These are phyloP conservation scores for Phalacrocorax brasilianus DNA, from an alignment of 2,113 vertebrate genomes.

Conservation along the genomic window DNA sequence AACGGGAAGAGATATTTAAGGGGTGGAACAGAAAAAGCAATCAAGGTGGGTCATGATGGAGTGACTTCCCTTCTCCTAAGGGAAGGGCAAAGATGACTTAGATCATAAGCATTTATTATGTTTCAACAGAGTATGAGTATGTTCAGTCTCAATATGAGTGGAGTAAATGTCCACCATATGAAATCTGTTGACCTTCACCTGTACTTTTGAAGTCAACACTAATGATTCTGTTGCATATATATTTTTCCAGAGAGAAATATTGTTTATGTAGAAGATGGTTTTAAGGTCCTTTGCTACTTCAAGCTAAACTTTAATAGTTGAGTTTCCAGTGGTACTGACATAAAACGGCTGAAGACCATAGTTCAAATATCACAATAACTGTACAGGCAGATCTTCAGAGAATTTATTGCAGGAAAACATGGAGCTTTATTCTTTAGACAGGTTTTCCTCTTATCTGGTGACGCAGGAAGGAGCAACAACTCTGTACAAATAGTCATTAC, in stretches of 20 bases:
- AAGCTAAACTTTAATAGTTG: not conserved
- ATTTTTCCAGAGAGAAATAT: not conserved
- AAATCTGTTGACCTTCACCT: not conserved
- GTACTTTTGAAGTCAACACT: not conserved
- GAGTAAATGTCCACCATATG: not conserved
- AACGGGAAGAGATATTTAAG: not conserved
- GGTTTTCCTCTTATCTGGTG: not conserved
- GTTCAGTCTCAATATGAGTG: fast-evolving
- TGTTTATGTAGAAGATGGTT: not conserved
- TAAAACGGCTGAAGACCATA: not conserved
- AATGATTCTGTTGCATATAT: not conserved
- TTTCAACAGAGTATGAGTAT: not conserved
- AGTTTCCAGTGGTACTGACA: not conserved
- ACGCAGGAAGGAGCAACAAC: not conserved
- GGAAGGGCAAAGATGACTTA: not conserved
- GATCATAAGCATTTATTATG: not conserved
- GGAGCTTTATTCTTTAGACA: not conserved
- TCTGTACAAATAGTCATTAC: not conserved
- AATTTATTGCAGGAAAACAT: not conserved
- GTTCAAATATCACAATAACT: not conserved
- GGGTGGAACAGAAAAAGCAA: not conserved
- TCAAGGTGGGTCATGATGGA: not conserved
- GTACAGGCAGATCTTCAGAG: not conserved
- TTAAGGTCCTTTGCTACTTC: not conserved
- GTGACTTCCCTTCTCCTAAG: not conserved